These are phyloP conservation scores for Triplophysa bombifrons DNA, from an alignment of 2,797 vertebrate species.

Conservation along the genomic window DNA sequence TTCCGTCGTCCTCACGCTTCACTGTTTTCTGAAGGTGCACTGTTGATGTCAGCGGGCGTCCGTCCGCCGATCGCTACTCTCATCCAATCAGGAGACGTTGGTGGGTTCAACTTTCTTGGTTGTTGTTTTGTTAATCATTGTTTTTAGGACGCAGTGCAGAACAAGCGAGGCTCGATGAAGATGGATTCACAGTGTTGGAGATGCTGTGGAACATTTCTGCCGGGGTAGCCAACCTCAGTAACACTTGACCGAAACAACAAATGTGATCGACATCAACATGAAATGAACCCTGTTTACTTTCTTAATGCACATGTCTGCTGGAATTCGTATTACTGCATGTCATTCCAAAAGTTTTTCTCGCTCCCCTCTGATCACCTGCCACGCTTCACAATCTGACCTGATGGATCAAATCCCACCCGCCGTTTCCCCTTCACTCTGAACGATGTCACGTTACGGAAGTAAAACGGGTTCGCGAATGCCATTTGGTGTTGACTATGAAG, in stretches of 20 bases:
- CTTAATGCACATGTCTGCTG: background rate
- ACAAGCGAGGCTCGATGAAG: background rate
- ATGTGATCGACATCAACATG: conserved; percentile 28
- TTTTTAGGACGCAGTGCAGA: conserved; percentile 18
- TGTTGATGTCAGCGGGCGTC: conserved; percentile 47
- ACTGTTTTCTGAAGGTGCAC: conserved; percentile 53
- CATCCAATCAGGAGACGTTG: conserved; percentile 39
- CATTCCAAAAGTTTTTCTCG: background rate
- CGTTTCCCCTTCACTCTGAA: too few species aligned
- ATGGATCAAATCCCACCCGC: background rate
- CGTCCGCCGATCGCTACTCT: background rate
- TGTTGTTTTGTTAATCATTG: background rate
- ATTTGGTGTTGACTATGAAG: conserved; percentile 32
- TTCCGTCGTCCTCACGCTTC: conserved; percentile 44
- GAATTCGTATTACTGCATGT: background rate
- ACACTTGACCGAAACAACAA: background rate
- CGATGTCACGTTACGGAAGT: background rate
- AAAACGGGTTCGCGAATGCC: background rate
- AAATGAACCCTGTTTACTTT: background rate
- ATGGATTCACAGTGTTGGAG: conserved; percentile 20
- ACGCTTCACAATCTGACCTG: background rate
- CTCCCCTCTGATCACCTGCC: background rate
- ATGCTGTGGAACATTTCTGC: conserved; percentile 45
- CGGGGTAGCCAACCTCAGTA: background rate
- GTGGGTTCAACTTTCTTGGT: conserved; percentile 7